Evolutionary conservation across 1,140 invertebrate genomes (phyloP).

Genomic region (Drosophila simulans): DNA sequence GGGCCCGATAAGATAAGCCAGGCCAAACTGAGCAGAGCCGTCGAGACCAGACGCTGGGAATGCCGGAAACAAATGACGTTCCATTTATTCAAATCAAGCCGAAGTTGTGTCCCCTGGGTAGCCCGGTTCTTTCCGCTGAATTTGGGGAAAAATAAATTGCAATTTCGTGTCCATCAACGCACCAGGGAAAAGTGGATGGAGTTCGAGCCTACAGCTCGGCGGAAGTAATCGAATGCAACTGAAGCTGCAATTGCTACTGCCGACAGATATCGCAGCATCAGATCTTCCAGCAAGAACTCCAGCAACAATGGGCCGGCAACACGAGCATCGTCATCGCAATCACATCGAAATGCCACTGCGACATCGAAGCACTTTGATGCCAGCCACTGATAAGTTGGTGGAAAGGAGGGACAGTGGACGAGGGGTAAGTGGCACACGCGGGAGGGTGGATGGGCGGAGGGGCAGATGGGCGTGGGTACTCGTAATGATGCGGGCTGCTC

Average conservation of each 20-base stretch:
- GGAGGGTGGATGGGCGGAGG: conserved; percentile 26
- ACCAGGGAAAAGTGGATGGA: conserved; percentile 12
- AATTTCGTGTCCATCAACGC: conserved; percentile 80
- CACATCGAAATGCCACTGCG: conserved; percentile 37
- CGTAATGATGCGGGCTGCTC: conserved; percentile 59
- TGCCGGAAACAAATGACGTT: conserved; percentile 79
- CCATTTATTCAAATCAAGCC: conserved; percentile 83
- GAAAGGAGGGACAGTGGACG: not conserved
- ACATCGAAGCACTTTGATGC: conserved; percentile 52
- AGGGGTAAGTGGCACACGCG: not conserved
- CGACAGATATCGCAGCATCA: conserved; percentile 53
- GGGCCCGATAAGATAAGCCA: conserved; percentile 75
- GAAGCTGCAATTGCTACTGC: conserved; percentile 12
- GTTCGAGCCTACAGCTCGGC: not conserved
- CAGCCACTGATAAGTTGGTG: conserved; percentile 52
- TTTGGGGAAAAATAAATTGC: conserved; percentile 75
- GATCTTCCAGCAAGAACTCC: conserved; percentile 49
- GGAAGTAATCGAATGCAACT: conserved; percentile 21
- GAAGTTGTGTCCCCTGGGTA: conserved; percentile 39
- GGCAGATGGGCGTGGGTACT: conserved; percentile 28
- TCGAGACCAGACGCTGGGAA: conserved; percentile 50
- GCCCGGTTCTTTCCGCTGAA: conserved; percentile 48
- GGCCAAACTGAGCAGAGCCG: not conserved
- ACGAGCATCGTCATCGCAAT: conserved; percentile 59
- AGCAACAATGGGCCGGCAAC: conserved; percentile 61